Conservation (phyloP, 2,888 invertebrate genomes). For the Lottia scabra region DNA sequence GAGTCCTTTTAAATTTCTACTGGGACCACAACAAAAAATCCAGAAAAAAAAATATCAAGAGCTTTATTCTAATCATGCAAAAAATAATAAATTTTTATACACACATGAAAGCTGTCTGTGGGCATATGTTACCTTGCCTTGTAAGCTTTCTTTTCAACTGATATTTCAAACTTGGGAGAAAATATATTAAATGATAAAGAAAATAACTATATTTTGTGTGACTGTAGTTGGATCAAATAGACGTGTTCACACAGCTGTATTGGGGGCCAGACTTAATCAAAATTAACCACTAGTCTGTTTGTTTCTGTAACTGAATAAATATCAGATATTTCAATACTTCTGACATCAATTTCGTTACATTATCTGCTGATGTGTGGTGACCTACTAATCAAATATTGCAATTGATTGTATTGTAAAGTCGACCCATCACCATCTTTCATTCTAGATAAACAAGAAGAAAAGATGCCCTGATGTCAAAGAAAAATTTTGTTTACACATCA, state of each 20-base stretch:
- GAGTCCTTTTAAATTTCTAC: too few relatives aligned
- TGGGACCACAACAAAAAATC: too few relatives aligned
- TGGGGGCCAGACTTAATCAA: conserved; percentile 30
- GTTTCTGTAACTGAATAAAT: conserved; percentile 30
- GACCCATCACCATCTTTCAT: conserved; percentile 4
- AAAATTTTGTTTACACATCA: conserved; percentile 1
- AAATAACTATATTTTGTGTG: conserved; percentile 39
- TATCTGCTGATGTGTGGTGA: conserved; percentile 20
- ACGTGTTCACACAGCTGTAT: conserved; percentile 12
- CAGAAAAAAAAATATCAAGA: too few relatives aligned
- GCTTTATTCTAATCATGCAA: too few relatives aligned
- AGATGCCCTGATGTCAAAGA: not conserved
- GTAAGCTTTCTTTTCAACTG: too few relatives aligned
- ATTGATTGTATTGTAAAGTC: conserved; percentile 8
- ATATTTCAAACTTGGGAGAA: too few relatives aligned
- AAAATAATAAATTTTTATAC: too few relatives aligned
- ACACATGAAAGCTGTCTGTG: too few relatives aligned
- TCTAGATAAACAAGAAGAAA: not conserved
- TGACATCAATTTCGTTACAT: conserved; percentile 24
- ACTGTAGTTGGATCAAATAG: conserved; percentile 22
- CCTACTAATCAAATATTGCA: conserved; percentile 25
- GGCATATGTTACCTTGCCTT: too few relatives aligned
- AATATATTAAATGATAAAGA: conserved; percentile 14
- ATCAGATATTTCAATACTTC: conserved; percentile 20
- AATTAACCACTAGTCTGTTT: conserved; percentile 25